Evolutionary conservation across 2,888 invertebrate species (phyloP), one percentile per base, ranked within the genome.

Genomic region (Parochlus steinenii): DNA sequence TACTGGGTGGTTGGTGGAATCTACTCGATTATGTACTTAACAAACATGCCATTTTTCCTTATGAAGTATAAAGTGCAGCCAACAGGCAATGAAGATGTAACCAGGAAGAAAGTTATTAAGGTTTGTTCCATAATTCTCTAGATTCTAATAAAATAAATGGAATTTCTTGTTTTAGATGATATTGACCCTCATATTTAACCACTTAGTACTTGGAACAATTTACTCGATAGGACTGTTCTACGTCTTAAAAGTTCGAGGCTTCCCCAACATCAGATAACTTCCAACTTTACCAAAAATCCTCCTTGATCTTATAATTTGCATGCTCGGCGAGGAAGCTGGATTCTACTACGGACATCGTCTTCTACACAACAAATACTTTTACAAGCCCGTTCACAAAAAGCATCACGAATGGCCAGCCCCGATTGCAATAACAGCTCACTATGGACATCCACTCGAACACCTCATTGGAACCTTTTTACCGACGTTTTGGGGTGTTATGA

Each of bases 51-150:
- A n/a, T 63, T 64, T 10, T 69, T 68, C 44, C 52, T 83, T 40
- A 63, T 77, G 28, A 67, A 71, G 45, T 86, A 85, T 54, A 85
- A 85, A 61, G 73, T 81, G 41, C 86, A 86, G 51, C 77, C 77
- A 4, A 78, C 79, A 15, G 78, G 76, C 39, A 79, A 82, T 54
- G 76, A 77, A 47, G 80, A 80, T 1, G 77, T 81, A 10, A 70
- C 75, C 47, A 63, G 48, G 3, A 59, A 56, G 38, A 64, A 63
- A 42, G 56, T 78, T 16, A 47, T 67, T 39, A 68, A 71, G 62
- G 71, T n/a, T n/a, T n/a, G n/a, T n/a, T n/a, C n/a, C n/a, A n/a
- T n/a, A n/a, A n/a, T n/a, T n/a, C n/a, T n/a, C n/a, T n/a, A n/a
- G n/a, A n/a, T n/a, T n/a, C n/a, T n/a, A n/a, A n/a, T n/a, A n/a